Base-by-base conservation (phyloP, 2,113 vertebrate species). In the Oreochromis aureus region DNA sequence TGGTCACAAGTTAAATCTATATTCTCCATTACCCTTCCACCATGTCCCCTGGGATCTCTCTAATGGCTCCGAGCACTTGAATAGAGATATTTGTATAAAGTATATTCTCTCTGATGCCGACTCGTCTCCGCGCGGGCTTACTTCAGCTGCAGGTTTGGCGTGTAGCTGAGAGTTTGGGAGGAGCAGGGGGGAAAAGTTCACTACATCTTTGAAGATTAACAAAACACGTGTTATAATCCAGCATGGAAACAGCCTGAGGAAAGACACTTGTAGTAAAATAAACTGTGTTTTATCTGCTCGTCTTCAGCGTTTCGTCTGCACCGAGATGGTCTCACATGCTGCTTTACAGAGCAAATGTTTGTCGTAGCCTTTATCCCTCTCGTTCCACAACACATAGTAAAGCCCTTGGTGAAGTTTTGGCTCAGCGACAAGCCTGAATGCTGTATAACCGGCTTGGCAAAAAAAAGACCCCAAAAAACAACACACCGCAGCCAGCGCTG, bases 1-100 rank as follows among this genome's bases (percentile, higher is more conserved):
- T 95, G 94, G 94, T 95, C 93, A 94, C 88, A 95, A 93, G 92
- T 91, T 92, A 89, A 90, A 94, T 95, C 94, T 90, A 95, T 95
- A 95, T 93, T 93, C 91, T 96, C 94, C 95, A 96, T 96, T 95
- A 95, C 82, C 89, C 89, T 48, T 91, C 87, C 85, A 61, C 83
- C 19, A 87, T 79, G 63, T 93, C 92, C 94, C 90, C 56, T 58
- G 87, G 90, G 93, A 89, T 83, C 86, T 46, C 85, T 87, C 92
- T 94, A 96, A 96, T 95, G 94, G 94, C 86, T 91, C 89, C 89
- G 81, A 86, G 90, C 87, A 84, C 94, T 93, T 89, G 91, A 80
- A 93, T 80, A 55, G 89, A 93, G 89, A 90, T 83, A 83, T 91
- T 90, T 87, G 71, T 83, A 86, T 89, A 44, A 85, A 91, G 89